phyloP scores from a whole-genome alignment of 2,797 vertebrate species.

The Spinus pinus region DNA sequence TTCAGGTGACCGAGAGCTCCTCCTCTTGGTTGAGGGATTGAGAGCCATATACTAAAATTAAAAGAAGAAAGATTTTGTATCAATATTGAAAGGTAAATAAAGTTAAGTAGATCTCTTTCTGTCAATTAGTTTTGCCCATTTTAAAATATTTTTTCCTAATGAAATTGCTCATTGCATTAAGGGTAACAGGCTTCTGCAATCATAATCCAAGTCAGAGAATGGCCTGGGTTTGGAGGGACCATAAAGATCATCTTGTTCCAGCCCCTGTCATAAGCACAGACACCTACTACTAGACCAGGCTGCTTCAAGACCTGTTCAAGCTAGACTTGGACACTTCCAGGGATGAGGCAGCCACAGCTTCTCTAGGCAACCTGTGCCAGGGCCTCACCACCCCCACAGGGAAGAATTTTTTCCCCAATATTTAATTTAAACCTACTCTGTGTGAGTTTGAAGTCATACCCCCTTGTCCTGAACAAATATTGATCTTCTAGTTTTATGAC shows the following conservation, averaged over 20 bases:
- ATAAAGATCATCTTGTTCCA: not conserved
- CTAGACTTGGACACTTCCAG: not conserved
- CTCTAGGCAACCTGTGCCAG: not conserved
- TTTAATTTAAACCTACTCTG: not conserved
- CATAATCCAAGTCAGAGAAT: not conserved
- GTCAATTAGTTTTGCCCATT: not conserved
- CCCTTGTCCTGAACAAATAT: not conserved
- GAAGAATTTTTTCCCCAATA: not conserved
- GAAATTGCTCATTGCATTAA: not conserved
- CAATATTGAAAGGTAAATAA: slow-evolving; percentile 26
- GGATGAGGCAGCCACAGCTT: not conserved
- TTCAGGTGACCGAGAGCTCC: slow-evolving; percentile 85
- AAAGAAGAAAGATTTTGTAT: slow-evolving; percentile 7
- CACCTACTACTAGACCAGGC: not conserved
- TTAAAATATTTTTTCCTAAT: not conserved
- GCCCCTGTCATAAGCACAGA: fast-evolving
- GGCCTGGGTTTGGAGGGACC: not conserved
- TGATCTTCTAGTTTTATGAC: not conserved
- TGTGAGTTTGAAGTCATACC: not conserved
- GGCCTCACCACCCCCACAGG: not conserved
- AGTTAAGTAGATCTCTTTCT: not conserved
- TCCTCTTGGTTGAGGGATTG: slow-evolving; percentile 90
- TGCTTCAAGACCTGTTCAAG: not conserved
- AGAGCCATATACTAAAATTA: slow-evolving; percentile 90
- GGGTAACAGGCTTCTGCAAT: not conserved